A percentile compares a stretch with the other conserved stretches of the same genome.
These are phyloP conservation scores for Cordylochernes scorpioides DNA, from an alignment of 2,888 invertebrate species.

Conservation along the genomic window DNA sequence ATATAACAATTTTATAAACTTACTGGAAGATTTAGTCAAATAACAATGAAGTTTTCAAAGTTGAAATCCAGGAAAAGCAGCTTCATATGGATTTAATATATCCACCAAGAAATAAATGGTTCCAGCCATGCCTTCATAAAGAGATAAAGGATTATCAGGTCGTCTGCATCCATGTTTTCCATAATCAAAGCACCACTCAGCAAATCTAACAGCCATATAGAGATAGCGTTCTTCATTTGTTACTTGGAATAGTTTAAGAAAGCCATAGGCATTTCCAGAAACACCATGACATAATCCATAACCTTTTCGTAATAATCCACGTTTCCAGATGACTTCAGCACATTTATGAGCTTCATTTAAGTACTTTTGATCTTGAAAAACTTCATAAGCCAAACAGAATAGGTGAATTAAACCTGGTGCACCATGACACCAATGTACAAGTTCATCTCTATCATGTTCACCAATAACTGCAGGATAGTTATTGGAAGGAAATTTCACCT, in stretches of 20 bases:
- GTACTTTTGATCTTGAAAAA: constrained; percentile 39
- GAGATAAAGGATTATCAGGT: constrained; percentile 51
- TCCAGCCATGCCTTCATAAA: constrained; percentile 58
- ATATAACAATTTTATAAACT: too few relatives aligned
- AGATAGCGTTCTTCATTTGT: constrained; percentile 37
- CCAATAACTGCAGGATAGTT: constrained; percentile 52
- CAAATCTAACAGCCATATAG: constrained; percentile 33
- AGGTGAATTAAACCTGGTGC: constrained; percentile 52
- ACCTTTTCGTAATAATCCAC: constrained; percentile 53
- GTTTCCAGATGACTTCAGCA: constrained; percentile 49
- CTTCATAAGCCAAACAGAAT: constrained; percentile 35
- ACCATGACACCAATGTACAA: constrained; percentile 86
- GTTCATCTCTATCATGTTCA: constrained; percentile 35
- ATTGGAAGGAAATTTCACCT: constrained; percentile 26
- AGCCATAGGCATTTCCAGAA: constrained; percentile 58
- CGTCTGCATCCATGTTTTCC: constrained; percentile 31
- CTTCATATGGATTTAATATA: constrained; percentile 32
- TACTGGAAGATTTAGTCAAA: too few relatives aligned
- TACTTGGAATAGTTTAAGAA: too few relatives aligned
- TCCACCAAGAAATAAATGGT: constrained; percentile 46
- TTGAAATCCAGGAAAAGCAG: constrained; percentile 46
- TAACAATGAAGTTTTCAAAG: too few relatives aligned
- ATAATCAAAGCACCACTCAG: constrained; percentile 40
- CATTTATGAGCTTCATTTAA: constrained; percentile 39
- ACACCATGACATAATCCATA: constrained; percentile 68